Evolutionary conservation across 53 echinoderm and acorn worm genomes (phyloP).

Genomic region (Arbacia lixula): DNA sequence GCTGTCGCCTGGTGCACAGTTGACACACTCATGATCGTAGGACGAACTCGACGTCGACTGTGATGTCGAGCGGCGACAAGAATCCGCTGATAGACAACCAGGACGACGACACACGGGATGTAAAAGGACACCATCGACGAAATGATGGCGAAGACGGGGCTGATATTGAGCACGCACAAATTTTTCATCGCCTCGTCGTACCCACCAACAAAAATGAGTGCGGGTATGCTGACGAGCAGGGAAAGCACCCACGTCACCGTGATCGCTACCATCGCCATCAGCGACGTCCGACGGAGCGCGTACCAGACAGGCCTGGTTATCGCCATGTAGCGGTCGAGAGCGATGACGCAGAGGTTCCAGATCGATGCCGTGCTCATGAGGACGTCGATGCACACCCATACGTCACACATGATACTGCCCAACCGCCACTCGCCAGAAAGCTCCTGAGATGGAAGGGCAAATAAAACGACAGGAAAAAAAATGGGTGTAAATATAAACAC

Average conservation of each 20-base stretch:
- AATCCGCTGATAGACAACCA: conserved; percentile 81
- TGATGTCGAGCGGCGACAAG: conserved; percentile 47
- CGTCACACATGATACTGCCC: conserved; percentile 79
- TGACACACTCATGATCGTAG: conserved; percentile 35
- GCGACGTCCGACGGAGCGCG: conserved; percentile 84
- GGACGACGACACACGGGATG: conserved; percentile 89
- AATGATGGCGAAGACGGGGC: conserved; percentile 85
- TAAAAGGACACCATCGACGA: conserved; percentile 95
- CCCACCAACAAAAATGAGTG: conserved; percentile 82
- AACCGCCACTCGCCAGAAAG: conserved; percentile 83
- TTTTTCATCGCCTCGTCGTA: conserved; percentile 69
- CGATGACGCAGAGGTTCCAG: conserved; percentile 92
- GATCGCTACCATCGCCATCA: conserved; percentile 77
- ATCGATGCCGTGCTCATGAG: conserved; percentile 92
- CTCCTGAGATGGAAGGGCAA: conserved; percentile 56
- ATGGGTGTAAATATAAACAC: too few relatives aligned
- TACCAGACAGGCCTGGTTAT: conserved; percentile 92
- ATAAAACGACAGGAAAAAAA: not conserved
- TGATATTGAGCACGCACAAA: conserved; percentile 82
- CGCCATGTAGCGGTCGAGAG: conserved; percentile 90
- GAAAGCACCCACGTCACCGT: conserved; percentile 83
- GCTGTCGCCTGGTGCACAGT: conserved; percentile 19
- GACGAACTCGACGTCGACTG: conserved; percentile 50
- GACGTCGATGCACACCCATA: conserved; percentile 92
- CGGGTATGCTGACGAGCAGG: conserved; percentile 87